Conservation (phyloP, 2,113 vertebrate species). For the Psittacara wagleri region DNA sequence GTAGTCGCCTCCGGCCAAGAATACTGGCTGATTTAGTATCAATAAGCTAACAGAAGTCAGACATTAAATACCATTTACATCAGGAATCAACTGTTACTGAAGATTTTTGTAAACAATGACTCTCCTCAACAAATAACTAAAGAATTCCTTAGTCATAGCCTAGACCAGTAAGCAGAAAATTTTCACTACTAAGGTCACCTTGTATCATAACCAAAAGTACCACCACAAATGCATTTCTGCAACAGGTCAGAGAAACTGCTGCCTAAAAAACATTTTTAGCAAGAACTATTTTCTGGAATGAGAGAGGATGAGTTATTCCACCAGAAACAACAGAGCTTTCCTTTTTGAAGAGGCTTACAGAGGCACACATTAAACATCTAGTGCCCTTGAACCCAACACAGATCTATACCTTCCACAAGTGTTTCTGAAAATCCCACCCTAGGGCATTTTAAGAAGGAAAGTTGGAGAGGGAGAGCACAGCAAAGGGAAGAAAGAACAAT, state of each 20-base stretch:
- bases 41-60: not conserved
- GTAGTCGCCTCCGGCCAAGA: not conserved
- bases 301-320: rapidly evolving
- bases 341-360: not conserved
- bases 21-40: not conserved
- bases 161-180: not conserved
- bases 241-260: not conserved
- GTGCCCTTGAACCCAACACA: not conserved
- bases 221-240: not conserved
- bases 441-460: not conserved
- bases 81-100: not conserved
- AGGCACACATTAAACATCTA: not conserved
- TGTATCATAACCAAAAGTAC: not conserved
- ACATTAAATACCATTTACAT: not conserved
- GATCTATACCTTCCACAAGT: not conserved
- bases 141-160: not conserved
- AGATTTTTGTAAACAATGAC: not conserved
- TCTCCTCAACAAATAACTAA: not conserved
- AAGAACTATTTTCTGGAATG: not conserved
- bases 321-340: not conserved
- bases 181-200: not conserved
- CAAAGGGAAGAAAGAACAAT: not conserved
- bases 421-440: not conserved
- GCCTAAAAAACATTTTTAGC: not conserved
- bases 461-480: not conserved